These are phyloP conservation scores for Cottoperca gobio DNA, from an alignment of 2,797 vertebrate species.

Conservation along the genomic window DNA sequence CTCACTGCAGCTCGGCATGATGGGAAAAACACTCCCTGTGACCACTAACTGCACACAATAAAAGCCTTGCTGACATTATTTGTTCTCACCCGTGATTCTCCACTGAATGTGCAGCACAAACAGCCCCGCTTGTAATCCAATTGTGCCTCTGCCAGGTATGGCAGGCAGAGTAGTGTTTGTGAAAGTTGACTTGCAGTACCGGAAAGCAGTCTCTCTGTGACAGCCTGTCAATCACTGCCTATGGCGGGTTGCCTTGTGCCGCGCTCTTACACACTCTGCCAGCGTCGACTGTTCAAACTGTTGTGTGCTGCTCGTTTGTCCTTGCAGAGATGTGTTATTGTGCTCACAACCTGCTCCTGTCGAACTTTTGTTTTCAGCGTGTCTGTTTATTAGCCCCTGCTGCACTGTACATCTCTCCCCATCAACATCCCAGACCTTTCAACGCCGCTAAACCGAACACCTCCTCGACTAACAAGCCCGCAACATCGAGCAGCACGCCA, in stretches of 20 bases:
- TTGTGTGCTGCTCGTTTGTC: slow-evolving; percentile 44
- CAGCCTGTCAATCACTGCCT: slow-evolving; percentile 72
- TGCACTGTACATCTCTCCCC: slow-evolving; percentile 28
- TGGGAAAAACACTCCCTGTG: slow-evolving; percentile 55
- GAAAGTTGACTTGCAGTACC: slow-evolving; percentile 65
- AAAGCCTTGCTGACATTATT: slow-evolving; percentile 51
- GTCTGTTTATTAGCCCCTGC: slow-evolving; percentile 52
- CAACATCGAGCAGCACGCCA: background rate
- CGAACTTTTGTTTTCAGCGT: slow-evolving; percentile 47
- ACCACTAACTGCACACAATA: slow-evolving; percentile 50
- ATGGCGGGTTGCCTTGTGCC: slow-evolving; percentile 39
- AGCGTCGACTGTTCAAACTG: slow-evolving; percentile 47
- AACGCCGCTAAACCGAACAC: slow-evolving; percentile 17
- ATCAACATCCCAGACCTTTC: background rate
- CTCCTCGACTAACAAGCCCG: background rate
- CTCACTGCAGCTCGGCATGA: slow-evolving; percentile 57
- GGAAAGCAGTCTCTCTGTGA: slow-evolving; percentile 47
- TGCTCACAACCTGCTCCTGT: slow-evolving; percentile 28
- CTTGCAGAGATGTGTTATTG: slow-evolving; percentile 50
- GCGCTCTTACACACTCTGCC: slow-evolving; percentile 41
- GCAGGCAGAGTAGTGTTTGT: slow-evolving; percentile 52
- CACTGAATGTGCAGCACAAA: slow-evolving; percentile 58
- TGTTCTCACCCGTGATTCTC: slow-evolving; percentile 56
- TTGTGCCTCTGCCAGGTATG: slow-evolving; percentile 70
- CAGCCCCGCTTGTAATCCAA: slow-evolving; percentile 68